These are phyloP conservation scores for Cryptoprocta ferox DNA, from an alignment of 2,797 vertebrate genomes.

Conservation along the genomic window DNA sequence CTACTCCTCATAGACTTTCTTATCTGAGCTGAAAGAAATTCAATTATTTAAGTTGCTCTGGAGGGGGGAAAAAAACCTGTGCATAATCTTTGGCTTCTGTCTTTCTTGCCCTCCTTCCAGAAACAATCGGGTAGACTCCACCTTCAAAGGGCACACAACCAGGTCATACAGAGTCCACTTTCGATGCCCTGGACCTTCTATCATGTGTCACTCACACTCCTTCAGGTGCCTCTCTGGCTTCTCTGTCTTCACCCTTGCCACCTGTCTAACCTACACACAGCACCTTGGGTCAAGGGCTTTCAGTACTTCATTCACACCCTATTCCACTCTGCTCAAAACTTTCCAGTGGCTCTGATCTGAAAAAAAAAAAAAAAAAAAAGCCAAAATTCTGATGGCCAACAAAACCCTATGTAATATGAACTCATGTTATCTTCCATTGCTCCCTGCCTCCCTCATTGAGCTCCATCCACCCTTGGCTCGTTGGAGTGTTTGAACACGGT, in stretches of 20 bases:
- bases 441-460: accelerated
- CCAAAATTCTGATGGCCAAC: no score
- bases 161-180: accelerated
- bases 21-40: neutral
- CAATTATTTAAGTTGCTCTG: neutral
- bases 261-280: accelerated
- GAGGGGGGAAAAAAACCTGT: neutral
- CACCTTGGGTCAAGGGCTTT: neutral
- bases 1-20: neutral
- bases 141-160: accelerated
- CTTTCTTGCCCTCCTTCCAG: no score
- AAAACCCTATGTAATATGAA: accelerated
- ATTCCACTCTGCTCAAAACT: neutral
- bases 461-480: neutral
- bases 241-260: accelerated
- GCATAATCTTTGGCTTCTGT: neutral
- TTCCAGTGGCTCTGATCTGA: no score
- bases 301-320: accelerated
- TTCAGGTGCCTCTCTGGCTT: accelerated
- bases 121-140: neutral
- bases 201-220: accelerated
- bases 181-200: accelerated
- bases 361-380: neutral
- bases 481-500: neutral
- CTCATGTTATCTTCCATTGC: accelerated